Conservation (phyloP, 2,888 invertebrate species). For the Ernsta delagoae region DNA sequence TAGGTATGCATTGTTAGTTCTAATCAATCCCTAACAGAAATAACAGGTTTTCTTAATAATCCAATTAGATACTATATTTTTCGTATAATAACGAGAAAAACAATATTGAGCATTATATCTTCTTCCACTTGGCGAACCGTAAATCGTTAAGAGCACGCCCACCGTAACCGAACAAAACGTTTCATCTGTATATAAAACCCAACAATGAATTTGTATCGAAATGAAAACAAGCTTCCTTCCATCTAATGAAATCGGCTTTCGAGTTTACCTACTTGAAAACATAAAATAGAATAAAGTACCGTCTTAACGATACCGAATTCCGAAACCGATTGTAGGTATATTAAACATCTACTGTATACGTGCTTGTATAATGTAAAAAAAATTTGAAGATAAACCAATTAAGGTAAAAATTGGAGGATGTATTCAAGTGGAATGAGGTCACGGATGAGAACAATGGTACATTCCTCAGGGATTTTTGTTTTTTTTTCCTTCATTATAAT, state of each 20-base stretch:
- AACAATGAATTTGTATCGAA: not conserved
- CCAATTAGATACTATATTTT: no score
- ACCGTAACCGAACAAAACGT: not conserved
- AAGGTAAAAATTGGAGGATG: slow-evolving; percentile 33
- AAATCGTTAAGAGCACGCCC: not conserved
- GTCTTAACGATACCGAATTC: slow-evolving; percentile 9
- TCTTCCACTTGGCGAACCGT: no score
- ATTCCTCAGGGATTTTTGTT: slow-evolving; percentile 18
- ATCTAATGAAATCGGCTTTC: slow-evolving; percentile 4
- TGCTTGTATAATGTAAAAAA: not conserved
- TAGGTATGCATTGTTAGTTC: no score
- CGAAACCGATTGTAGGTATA: not conserved
- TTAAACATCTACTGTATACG: not conserved
- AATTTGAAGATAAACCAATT: slow-evolving; percentile 32
- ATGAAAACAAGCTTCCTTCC: not conserved
- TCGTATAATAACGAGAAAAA: no score
- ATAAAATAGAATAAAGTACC: slow-evolving; percentile 1
- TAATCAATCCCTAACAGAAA: no score
- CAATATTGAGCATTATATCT: no score
- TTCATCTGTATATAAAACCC: not conserved
- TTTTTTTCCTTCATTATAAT: slow-evolving; percentile 29
- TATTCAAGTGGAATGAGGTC: slow-evolving; percentile 34
- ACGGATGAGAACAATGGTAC: slow-evolving; percentile 32
- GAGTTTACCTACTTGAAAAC: slow-evolving; percentile 4
- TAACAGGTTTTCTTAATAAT: no score